Conservation (phyloP, 2,888 invertebrate species). For the Sepioteuthis lessoniana region DNA sequence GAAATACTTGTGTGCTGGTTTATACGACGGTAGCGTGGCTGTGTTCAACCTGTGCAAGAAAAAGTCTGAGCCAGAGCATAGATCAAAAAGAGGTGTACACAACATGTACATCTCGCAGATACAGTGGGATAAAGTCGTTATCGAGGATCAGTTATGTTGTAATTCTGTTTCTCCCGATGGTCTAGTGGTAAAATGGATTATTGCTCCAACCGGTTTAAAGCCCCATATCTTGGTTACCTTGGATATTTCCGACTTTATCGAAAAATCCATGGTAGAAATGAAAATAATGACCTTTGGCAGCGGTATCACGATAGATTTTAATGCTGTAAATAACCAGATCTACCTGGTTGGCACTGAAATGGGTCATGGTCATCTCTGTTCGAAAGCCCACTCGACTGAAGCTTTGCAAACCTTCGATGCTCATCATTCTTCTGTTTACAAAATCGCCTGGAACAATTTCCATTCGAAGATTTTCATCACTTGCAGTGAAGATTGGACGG, state of each 20-base stretch:
- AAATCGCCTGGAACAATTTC: not conserved
- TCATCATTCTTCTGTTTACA: not conserved
- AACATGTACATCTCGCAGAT: not conserved
- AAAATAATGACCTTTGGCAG: not conserved
- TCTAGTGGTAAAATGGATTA: not conserved
- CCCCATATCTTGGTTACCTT: not conserved
- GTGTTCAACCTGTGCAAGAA: not conserved
- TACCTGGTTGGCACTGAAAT: not conserved
- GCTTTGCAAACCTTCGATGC: not conserved
- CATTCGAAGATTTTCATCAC: slow-evolving; percentile 13
- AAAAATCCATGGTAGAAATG: not conserved
- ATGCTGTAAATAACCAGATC: not conserved
- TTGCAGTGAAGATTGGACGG: not conserved
- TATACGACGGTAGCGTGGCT: not conserved
- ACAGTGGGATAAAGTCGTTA: not conserved
- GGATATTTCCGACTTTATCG: not conserved
- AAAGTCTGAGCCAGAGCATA: not conserved
- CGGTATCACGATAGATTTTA: not conserved
- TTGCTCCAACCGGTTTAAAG: not conserved
- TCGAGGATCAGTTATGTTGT: not conserved
- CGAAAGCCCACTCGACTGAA: not conserved
- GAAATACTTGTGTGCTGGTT: not conserved
- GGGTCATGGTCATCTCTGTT: not conserved
- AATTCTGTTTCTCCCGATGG: not conserved
- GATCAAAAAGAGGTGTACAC: not conserved